These are phyloP conservation scores for Galagoides demidoff DNA, from an alignment of 2,797 vertebrate species.

Conservation along the genomic window DNA sequence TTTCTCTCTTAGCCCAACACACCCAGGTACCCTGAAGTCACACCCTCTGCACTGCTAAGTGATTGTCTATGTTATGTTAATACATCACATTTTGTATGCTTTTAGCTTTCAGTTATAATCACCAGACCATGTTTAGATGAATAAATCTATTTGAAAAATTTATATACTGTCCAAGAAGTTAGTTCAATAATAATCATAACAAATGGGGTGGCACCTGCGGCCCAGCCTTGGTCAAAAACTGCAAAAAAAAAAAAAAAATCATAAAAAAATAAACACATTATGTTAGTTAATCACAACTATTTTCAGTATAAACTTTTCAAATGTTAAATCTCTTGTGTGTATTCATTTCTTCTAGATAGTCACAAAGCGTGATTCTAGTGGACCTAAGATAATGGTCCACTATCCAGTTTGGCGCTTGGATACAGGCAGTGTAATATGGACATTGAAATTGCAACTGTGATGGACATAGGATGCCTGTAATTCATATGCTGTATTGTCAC, in stretches of 20 bases:
- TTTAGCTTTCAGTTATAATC: not conserved
- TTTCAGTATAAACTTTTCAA: conserved; percentile 71
- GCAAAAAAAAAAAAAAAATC: too few relatives aligned
- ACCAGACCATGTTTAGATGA: conserved; percentile 54
- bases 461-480: conserved; percentile 48
- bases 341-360: conserved; percentile 65
- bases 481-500: conserved; percentile 45
- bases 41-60: not conserved
- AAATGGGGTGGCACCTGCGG: conserved; percentile 2
- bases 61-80: not conserved
- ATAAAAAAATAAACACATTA: not conserved
- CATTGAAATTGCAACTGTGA: conserved; percentile 68
- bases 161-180: conserved; percentile 52
- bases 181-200: conserved; percentile 65
- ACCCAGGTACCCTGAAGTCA: not conserved
- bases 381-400: conserved; percentile 15
- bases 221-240: too few relatives aligned
- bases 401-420: conserved; percentile 52
- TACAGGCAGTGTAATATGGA: conserved; percentile 15
- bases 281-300: conserved; percentile 74
- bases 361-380: conserved; percentile 59
- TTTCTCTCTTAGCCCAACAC: not conserved
- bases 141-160: conserved; percentile 64
- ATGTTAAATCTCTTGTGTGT: conserved; percentile 49
- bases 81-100: not conserved